A percentile compares a stretch with the other conserved stretches of the same genome.
Conservation (phyloP, 23 tunicate species). For the Diplosoma virens region DNA sequence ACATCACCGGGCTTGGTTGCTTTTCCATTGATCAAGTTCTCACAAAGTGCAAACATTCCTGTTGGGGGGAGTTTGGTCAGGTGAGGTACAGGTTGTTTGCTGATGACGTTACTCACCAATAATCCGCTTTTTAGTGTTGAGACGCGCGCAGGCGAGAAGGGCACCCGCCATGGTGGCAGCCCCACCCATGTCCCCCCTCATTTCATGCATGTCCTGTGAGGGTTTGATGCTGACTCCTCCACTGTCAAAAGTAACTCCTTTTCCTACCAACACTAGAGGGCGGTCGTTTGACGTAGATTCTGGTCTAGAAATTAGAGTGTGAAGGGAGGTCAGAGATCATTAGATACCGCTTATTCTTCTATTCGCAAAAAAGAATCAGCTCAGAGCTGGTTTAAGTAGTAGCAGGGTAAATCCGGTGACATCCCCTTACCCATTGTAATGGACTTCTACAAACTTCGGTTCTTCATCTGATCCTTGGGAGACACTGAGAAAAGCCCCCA, state of each 20-base stretch:
- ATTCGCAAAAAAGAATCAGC: too few species aligned
- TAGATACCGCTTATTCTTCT: too few species aligned
- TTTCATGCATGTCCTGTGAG: constrained; percentile 79
- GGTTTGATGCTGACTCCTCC: constrained; percentile 96
- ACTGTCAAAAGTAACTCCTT: constrained; percentile 92
- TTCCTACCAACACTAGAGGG: constrained; percentile 80
- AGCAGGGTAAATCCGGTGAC: background rate
- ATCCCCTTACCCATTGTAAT: constrained; percentile 54
- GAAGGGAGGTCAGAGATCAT: too few species aligned
- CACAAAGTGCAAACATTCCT: constrained; percentile 85
- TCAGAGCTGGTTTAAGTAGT: too few species aligned
- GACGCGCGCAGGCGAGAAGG: constrained; percentile 58
- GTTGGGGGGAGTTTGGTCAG: too few species aligned
- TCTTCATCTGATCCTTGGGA: constrained; percentile 77
- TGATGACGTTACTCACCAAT: constrained; percentile 66
- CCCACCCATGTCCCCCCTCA: constrained; percentile 98
- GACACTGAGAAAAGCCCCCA: constrained; percentile 91
- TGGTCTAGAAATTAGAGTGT: background rate
- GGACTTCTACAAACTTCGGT: constrained; percentile 81
- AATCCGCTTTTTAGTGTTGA: constrained; percentile 41
- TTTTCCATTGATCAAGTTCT: constrained; percentile 73
- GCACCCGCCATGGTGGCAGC: constrained; percentile 81
- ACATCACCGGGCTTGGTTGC: constrained; percentile 98
- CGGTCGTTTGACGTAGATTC: background rate
- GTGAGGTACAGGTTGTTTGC: too few species aligned